phyloP scores from a whole-genome alignment of 2,888 invertebrate species.

The Drosophila mulleri region DNA sequence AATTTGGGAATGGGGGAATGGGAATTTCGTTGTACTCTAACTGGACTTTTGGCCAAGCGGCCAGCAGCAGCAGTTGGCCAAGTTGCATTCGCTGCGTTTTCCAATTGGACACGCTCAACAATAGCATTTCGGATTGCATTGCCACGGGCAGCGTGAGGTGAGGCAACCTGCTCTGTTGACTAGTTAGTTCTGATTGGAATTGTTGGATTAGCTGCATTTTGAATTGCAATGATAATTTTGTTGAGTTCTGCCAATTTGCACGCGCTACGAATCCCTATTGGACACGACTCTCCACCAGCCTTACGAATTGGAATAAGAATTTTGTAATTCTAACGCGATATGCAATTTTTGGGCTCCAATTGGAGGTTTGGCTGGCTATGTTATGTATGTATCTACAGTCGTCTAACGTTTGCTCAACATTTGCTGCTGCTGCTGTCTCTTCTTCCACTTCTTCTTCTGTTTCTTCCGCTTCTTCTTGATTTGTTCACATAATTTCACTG shows the following conservation, averaged over 20 bases:
- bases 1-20: constrained; percentile 2
- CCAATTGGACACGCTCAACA: constrained; percentile 5
- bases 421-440: constrained; percentile 6
- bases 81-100: constrained; percentile 1
- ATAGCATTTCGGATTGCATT: background rate
- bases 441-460: constrained; percentile 11
- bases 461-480: constrained; percentile 6
- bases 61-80: background rate
- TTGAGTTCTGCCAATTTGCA: background rate
- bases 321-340: background rate
- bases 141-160: background rate
- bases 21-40: background rate
- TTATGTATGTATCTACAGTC: background rate
- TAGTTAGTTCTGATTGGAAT: background rate
- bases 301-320: background rate
- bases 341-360: background rate
- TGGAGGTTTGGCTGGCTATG: background rate
- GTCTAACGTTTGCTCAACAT: background rate
- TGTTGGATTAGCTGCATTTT: background rate
- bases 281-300: background rate
- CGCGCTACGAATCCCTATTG: background rate
- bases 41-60: background rate
- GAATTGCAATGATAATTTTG: background rate
- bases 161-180: background rate
- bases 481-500: constrained; percentile 60